phyloP scores from a whole-genome alignment of 2,888 invertebrate species.

The Archips xylosteana region DNA sequence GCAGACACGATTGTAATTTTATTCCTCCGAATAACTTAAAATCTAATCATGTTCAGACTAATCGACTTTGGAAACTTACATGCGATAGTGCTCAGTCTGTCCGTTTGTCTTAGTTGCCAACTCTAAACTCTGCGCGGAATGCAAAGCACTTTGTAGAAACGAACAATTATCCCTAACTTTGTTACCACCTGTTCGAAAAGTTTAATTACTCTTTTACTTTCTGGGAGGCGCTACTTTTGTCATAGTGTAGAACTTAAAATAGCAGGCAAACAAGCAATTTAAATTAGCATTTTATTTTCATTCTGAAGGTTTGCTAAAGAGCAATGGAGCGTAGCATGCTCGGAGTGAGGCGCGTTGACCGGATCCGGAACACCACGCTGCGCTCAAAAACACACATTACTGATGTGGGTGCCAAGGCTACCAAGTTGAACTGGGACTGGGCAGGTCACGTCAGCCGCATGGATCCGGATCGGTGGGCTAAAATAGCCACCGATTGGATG shows the following conservation, averaged over 20 bases:
- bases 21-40: constrained; percentile 20
- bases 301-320: not conserved
- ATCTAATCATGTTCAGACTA: constrained; percentile 27
- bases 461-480: too few relatives aligned
- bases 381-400: too few relatives aligned
- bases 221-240: constrained; percentile 12
- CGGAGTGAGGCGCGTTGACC: too few relatives aligned
- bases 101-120: constrained; percentile 21
- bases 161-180: constrained; percentile 38
- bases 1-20: not conserved
- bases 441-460: too few relatives aligned
- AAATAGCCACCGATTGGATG: too few relatives aligned
- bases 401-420: too few relatives aligned
- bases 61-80: constrained; percentile 29
- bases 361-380: too few relatives aligned
- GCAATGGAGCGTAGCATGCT: too few relatives aligned
- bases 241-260: not conserved
- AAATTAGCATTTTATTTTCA: not conserved
- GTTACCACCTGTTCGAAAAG: constrained; percentile 38
- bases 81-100: constrained; percentile 19
- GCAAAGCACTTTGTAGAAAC: constrained; percentile 33
- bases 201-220: constrained; percentile 42
- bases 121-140: constrained; percentile 18
- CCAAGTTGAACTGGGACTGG: too few relatives aligned
- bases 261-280: not conserved